phyloP scores from a whole-genome alignment of 1,140 invertebrate species.

The Adoxophyes honmai region DNA sequence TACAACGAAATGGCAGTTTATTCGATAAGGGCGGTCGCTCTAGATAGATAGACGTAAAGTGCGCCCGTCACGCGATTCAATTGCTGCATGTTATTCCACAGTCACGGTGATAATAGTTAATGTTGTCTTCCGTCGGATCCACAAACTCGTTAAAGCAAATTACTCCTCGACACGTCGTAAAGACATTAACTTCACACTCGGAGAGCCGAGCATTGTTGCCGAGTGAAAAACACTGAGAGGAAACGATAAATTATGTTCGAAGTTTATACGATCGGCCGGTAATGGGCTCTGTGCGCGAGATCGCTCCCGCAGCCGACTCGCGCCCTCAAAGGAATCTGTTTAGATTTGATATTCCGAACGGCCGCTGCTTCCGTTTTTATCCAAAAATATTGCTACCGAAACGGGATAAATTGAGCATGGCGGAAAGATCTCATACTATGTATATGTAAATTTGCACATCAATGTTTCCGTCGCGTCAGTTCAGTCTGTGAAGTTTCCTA shows the following conservation, averaged over 20 bases:
- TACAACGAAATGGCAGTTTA: constrained; percentile 3
- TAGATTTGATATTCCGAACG: constrained; percentile 13
- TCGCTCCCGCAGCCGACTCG: constrained; percentile 31
- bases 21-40: background rate
- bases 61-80: constrained; percentile 7
- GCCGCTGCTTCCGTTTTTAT: constrained; percentile 10
- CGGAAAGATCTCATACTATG: constrained; percentile 1
- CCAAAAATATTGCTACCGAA: constrained; percentile 5
- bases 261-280: constrained; percentile 66
- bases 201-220: constrained; percentile 50
- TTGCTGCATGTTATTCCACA: constrained; percentile 17
- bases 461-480: no score
- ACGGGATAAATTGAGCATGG: background rate
- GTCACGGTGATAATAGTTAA: constrained; percentile 18
- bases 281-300: constrained; percentile 42
- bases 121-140: constrained; percentile 23
- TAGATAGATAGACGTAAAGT: background rate
- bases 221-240: constrained; percentile 67
- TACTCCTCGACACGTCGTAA: constrained; percentile 56
- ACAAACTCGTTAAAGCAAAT: constrained; percentile 45
- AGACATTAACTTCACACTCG: constrained; percentile 50
- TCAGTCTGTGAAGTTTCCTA: no score
- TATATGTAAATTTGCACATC: no score
- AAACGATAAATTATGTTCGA: constrained; percentile 71
- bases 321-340: constrained; percentile 28